These are phyloP conservation scores for Amphipoea lucens DNA, from an alignment of 2,888 invertebrate genomes.

Conservation along the genomic window DNA sequence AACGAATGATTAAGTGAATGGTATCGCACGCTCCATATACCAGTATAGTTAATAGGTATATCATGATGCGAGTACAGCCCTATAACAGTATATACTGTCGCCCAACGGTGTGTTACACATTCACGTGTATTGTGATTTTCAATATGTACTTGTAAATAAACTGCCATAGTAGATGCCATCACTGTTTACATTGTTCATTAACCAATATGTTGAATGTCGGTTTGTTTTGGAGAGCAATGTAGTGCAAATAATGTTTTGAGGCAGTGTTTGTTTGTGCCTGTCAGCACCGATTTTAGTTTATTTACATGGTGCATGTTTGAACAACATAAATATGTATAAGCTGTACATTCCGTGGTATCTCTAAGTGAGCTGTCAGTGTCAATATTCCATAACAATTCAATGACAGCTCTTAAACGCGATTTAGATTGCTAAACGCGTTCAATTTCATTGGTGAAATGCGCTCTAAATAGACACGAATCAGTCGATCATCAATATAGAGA, in stretches of 20 bases:
- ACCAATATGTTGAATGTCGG: slow-evolving; percentile 30
- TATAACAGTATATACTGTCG: slow-evolving; percentile 51
- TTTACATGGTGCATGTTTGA: not conserved
- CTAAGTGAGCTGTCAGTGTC: not conserved
- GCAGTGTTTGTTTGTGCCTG: slow-evolving; percentile 17
- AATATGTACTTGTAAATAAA: slow-evolving; percentile 20
- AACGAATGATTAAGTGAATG: slow-evolving; percentile 62
- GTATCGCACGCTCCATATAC: slow-evolving; percentile 68
- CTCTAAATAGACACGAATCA: not conserved
- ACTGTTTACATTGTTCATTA: slow-evolving; percentile 39
- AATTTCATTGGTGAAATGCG: not conserved
- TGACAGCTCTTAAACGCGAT: not conserved
- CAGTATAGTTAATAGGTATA: slow-evolving; percentile 44
- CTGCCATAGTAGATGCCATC: not conserved
- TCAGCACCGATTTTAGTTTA: not conserved
- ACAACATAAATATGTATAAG: not conserved
- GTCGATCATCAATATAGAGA: not conserved
- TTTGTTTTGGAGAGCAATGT: slow-evolving; percentile 25
- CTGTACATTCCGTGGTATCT: not conserved
- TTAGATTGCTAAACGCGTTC: not conserved
- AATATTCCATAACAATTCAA: not conserved
- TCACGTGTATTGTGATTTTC: slow-evolving; percentile 40
- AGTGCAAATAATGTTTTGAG: slow-evolving; percentile 21
- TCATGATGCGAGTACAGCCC: slow-evolving; percentile 41
- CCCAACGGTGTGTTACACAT: slow-evolving; percentile 44